A percentile compares a stretch with the other conserved stretches of the same genome.
phyloP scores from a whole-genome alignment of 2,113 vertebrate species.

The Miniopterus natalensis region DNA sequence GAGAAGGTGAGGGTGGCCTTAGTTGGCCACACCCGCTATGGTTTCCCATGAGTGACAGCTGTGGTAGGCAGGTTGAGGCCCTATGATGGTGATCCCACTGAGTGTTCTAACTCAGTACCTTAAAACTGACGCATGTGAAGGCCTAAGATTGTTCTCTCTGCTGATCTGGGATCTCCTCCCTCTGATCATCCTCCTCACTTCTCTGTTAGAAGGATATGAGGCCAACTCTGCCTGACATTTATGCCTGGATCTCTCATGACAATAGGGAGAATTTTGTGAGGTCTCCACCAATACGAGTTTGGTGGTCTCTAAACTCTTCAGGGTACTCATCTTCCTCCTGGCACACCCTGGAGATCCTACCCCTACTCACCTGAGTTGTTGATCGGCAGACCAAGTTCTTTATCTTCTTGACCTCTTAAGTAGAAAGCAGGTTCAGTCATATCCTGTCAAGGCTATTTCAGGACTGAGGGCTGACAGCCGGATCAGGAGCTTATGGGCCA shows the following conservation, averaged over 20 bases:
- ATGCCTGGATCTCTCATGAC: background rate
- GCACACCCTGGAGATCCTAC: background rate
- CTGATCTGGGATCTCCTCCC: background rate
- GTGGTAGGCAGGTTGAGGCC: background rate
- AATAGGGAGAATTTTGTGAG: background rate
- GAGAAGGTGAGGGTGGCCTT: background rate
- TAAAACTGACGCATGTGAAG: background rate
- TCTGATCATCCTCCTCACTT: background rate
- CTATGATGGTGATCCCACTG: background rate
- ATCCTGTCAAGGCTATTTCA: background rate
- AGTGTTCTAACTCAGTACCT: background rate
- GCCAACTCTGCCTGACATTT: background rate
- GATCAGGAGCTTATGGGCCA: no score
- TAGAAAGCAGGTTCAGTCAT: background rate
- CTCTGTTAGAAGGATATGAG: background rate
- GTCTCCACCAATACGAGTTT: background rate
- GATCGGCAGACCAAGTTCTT: background rate
- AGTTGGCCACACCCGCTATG: background rate
- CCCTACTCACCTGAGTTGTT: background rate
- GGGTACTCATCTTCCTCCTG: background rate
- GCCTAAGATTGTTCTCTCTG: background rate
- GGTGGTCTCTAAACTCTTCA: background rate
- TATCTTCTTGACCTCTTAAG: background rate
- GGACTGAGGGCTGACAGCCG: background rate
- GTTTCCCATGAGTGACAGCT: background rate